These are phyloP conservation scores for Helicoverpa zea DNA, from an alignment of 1,140 invertebrate species.

Conservation along the genomic window DNA sequence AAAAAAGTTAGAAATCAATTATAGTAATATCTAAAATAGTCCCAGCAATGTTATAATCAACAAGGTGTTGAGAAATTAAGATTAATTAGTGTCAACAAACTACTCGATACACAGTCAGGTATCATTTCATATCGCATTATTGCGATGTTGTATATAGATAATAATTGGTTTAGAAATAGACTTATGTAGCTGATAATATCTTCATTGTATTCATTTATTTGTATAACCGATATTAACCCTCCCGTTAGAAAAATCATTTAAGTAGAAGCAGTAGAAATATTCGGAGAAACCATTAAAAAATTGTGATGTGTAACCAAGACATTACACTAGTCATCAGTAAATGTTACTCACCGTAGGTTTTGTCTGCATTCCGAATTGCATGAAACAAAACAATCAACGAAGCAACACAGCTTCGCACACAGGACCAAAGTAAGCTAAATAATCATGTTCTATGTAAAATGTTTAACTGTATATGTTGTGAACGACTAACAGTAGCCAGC, in stretches of 20 bases:
- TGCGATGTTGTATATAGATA: conserved; percentile 17
- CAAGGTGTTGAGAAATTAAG: neutral
- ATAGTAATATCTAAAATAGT: no score
- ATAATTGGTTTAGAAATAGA: conserved; percentile 22
- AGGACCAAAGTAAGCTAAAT: conserved; percentile 70
- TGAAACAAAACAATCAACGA: conserved; percentile 46
- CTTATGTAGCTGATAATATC: conserved; percentile 1
- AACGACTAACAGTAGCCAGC: conserved; percentile 78
- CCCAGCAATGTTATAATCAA: neutral
- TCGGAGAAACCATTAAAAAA: neutral
- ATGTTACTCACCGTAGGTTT: conserved; percentile 28
- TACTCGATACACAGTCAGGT: neutral
- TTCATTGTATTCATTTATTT: neutral
- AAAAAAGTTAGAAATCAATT: no score
- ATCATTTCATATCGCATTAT: conserved; percentile 24
- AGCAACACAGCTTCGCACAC: conserved; percentile 56
- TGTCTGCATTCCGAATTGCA: conserved; percentile 28
- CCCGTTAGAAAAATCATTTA: neutral
- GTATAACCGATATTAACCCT: neutral
- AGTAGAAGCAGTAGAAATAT: conserved; percentile 7
- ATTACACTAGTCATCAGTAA: conserved; percentile 22
- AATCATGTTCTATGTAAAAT: conserved; percentile 55
- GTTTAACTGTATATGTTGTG: conserved; percentile 69
- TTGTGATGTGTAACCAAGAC: conserved; percentile 10
- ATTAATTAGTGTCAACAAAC: conserved; percentile 20